Percentiles rank a stretch among this genome's conserved stretches.
Evolutionary conservation across 2,113 vertebrate species (phyloP).

Genomic region (Micromys minutus): DNA sequence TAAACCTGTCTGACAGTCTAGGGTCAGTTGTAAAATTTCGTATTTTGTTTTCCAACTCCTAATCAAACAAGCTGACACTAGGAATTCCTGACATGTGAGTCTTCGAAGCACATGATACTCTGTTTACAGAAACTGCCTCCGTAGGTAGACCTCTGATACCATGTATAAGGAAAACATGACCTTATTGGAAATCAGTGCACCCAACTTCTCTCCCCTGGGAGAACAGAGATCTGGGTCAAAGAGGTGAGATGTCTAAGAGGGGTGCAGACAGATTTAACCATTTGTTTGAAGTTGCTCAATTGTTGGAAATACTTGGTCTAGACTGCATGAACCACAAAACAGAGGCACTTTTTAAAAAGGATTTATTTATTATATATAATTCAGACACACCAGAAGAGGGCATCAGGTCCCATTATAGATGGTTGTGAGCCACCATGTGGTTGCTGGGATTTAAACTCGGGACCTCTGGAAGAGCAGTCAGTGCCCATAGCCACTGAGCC

Average conservation of each 20-base stretch:
- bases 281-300: neutral
- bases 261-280: neutral
- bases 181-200: slow-evolving; percentile 5
- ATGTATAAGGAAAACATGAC: neutral
- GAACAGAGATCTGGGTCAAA: slow-evolving; percentile 17
- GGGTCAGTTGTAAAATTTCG: neutral
- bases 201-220: slow-evolving; percentile 8
- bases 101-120: slow-evolving; percentile 7
- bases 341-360: neutral
- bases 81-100: slow-evolving; percentile 49
- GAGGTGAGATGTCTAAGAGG: neutral
- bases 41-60: slow-evolving; percentile 8
- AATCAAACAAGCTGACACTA: neutral
- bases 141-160: neutral
- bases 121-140: neutral
- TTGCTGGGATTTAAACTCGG: no score
- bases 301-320: slow-evolving; percentile 21
- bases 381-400: no score
- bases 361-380: no score
- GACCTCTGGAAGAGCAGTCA: no score
- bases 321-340: neutral
- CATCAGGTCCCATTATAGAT: no score
- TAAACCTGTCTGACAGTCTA: slow-evolving; percentile 13
- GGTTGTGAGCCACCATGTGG: no score
- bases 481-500: no score